A percentile compares a stretch with the other conserved stretches of the same genome.
Conservation (phyloP, 2,113 vertebrate species). For the Bungarus multicinctus region DNA sequence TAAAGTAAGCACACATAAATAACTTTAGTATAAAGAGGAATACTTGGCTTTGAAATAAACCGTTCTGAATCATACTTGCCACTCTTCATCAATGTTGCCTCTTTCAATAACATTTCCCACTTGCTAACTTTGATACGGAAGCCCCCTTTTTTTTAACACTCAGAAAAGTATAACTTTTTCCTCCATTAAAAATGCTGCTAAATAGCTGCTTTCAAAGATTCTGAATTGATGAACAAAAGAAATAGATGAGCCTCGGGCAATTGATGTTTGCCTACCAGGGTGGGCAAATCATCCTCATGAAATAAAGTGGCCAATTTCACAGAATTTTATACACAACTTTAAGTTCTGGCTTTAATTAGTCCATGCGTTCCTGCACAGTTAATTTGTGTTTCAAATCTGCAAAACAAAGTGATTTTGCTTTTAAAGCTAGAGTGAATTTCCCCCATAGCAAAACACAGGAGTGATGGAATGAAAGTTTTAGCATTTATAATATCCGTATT, state of each 20-base stretch:
- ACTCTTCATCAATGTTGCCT: neutral
- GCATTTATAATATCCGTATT: neutral
- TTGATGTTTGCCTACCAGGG: neutral
- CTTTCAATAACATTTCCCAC: neutral
- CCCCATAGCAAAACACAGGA: neutral
- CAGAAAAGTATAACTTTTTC: neutral
- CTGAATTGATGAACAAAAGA: neutral
- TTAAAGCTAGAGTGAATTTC: constrained; percentile 16
- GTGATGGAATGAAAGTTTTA: constrained; percentile 14
- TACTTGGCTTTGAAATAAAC: neutral
- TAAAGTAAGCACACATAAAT: neutral
- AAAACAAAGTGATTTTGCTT: constrained; percentile 33
- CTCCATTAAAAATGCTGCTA: neutral
- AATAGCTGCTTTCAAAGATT: neutral
- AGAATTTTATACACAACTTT: constrained; percentile 7
- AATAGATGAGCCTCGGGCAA: neutral
- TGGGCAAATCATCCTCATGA: neutral
- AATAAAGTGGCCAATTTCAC: neutral
- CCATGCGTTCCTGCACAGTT: constrained; percentile 17
- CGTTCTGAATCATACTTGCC: neutral
- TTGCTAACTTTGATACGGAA: constrained; percentile 6
- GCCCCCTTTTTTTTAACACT: neutral
- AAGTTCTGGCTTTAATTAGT: constrained; percentile 31
- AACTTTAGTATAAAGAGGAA: neutral
- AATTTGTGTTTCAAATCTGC: constrained; percentile 34